These are phyloP conservation scores for Tromatobia lineatoria DNA, from an alignment of 2,888 invertebrate genomes.

Conservation along the genomic window DNA sequence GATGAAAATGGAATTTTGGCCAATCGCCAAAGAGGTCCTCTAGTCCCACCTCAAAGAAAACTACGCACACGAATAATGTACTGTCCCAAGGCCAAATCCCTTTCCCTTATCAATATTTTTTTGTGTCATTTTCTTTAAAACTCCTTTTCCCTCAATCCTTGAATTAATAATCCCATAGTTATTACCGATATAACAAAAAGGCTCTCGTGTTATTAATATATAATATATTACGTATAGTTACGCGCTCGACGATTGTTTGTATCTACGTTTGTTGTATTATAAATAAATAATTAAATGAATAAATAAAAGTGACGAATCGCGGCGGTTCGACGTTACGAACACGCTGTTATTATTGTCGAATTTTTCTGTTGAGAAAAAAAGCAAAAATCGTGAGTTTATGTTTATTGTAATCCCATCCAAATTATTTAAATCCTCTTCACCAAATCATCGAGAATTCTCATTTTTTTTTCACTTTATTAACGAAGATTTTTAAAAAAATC, in stretches of 20 bases:
- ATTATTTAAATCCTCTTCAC: not conserved
- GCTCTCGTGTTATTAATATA: slow-evolving; percentile 54
- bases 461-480: not conserved
- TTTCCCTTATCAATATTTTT: slow-evolving; percentile 2
- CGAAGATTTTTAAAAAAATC: not conserved
- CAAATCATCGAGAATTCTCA: not conserved
- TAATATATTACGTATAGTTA: slow-evolving; percentile 55
- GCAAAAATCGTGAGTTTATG: not conserved
- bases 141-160: slow-evolving; percentile 3
- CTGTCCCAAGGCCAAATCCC: slow-evolving; percentile 12
- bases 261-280: slow-evolving; percentile 83
- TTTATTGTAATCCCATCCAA: not conserved
- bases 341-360: slow-evolving; percentile 34
- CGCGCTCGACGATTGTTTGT: slow-evolving; percentile 73
- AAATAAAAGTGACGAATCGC: slow-evolving; percentile 63
- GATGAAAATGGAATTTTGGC: slow-evolving; percentile 72
- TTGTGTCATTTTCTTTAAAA: not conserved
- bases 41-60: slow-evolving; percentile 80
- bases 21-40: slow-evolving; percentile 84
- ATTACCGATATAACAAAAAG: slow-evolving; percentile 29
- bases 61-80: slow-evolving; percentile 35
- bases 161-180: slow-evolving; percentile 10
- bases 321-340: slow-evolving; percentile 49
- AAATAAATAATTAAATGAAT: slow-evolving; percentile 25
- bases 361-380: slow-evolving; percentile 44